Conservation (phyloP, 2,888 invertebrate species). For the Nephrotoma appendiculata region DNA sequence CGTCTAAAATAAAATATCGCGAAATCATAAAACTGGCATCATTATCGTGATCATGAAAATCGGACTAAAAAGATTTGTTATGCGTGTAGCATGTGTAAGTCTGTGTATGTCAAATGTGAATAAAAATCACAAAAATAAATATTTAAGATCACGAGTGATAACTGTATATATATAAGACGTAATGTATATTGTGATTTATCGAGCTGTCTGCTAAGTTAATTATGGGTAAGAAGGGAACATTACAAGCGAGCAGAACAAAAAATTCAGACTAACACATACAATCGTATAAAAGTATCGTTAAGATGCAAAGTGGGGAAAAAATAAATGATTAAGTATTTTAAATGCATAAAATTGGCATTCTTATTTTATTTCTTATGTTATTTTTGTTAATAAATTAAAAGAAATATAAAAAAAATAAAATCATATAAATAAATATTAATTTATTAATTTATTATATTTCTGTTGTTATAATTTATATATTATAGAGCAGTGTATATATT, state of each 20-base stretch:
- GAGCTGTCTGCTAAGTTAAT: conserved; percentile 3
- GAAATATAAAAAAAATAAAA: background rate
- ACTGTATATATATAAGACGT: background rate
- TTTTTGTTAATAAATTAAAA: background rate
- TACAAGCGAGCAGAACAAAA: background rate
- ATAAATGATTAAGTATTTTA: conserved; percentile 4
- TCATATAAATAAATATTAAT: background rate
- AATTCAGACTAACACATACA: background rate
- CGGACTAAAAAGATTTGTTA: background rate
- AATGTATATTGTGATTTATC: conserved; percentile 2
- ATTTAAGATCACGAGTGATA: background rate
- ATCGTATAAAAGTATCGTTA: background rate
- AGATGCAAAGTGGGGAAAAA: conserved; percentile 3
- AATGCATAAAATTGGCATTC: conserved; percentile 1
- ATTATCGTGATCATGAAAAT: background rate
- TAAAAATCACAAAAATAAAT: background rate
- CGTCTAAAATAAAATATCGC: background rate
- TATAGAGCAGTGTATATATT: background rate
- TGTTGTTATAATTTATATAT: background rate
- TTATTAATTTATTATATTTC: background rate
- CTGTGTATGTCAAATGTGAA: background rate
- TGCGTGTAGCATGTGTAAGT: background rate
- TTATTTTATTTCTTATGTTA: background rate
- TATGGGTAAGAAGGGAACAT: conserved; percentile 3
- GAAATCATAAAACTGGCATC: background rate